These are phyloP conservation scores for Lophura nycthemera DNA, from an alignment of 2,113 vertebrate species.

Conservation along the genomic window DNA sequence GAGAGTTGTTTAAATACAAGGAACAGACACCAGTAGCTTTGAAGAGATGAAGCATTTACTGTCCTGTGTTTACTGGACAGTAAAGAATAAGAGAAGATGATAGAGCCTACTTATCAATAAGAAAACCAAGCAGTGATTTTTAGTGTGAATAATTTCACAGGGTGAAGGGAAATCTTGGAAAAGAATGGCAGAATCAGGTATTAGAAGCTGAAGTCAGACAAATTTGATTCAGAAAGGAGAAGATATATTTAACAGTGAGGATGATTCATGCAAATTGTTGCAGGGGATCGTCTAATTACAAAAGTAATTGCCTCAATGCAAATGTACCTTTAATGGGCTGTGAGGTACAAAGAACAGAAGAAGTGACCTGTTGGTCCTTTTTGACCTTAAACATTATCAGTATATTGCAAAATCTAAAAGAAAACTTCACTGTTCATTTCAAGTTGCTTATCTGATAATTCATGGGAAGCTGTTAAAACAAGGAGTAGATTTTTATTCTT, in stretches of 20 bases:
- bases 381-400: neutral
- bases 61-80: neutral
- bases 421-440: neutral
- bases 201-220: constrained; percentile 2
- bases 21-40: neutral
- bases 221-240: constrained; percentile 36
- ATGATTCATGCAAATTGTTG: constrained; percentile 41
- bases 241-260: constrained; percentile 27
- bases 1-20: neutral
- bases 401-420: neutral
- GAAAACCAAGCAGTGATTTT: neutral
- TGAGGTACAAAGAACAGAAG: neutral
- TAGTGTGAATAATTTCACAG: neutral
- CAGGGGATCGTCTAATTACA: constrained; percentile 17
- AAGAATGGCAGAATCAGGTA: neutral
- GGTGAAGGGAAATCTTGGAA: neutral
- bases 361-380: neutral
- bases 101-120: neutral
- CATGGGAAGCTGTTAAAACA: neutral
- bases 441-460: neutral
- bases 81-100: neutral
- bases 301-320: constrained; percentile 31
- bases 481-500: neutral
- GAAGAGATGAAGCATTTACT: neutral
- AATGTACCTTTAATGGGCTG: constrained; percentile 17